A percentile compares a stretch with the other conserved stretches of the same genome.
phyloP scores from a whole-genome alignment of 2,113 vertebrate genomes.

The Urocynchramus pylzowi region DNA sequence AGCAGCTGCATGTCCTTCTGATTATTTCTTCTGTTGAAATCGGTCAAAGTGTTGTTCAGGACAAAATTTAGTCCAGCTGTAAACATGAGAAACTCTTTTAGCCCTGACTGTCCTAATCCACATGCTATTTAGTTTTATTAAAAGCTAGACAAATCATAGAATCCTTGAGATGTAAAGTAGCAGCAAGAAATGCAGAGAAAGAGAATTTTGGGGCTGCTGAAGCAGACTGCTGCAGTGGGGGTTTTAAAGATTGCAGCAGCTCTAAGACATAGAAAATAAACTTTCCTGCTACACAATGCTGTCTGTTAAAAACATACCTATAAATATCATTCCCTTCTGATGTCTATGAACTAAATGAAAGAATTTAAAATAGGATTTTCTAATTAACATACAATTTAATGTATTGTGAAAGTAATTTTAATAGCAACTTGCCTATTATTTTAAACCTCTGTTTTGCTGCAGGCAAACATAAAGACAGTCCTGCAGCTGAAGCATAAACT shows the following conservation, averaged over 20 bases:
- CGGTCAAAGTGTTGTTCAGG: not conserved
- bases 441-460: not conserved
- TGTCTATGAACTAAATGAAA: not conserved
- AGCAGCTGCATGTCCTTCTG: constrained; percentile 55
- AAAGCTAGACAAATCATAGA: not conserved
- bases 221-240: not conserved
- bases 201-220: not conserved
- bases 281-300: not conserved
- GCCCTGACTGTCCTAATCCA: not conserved
- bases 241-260: not conserved
- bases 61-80: not conserved
- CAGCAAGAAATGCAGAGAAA: not conserved
- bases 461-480: not conserved
- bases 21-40: constrained; percentile 36
- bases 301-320: not conserved
- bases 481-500: not conserved
- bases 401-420: not conserved
- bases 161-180: not conserved
- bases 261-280: not conserved
- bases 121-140: not conserved
- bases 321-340: not conserved
- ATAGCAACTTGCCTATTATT: not conserved
- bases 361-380: not conserved
- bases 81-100: not conserved
- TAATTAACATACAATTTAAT: not conserved